Base-by-base conservation (phyloP, 2,797 vertebrate genomes). In the Ispidina picta region DNA sequence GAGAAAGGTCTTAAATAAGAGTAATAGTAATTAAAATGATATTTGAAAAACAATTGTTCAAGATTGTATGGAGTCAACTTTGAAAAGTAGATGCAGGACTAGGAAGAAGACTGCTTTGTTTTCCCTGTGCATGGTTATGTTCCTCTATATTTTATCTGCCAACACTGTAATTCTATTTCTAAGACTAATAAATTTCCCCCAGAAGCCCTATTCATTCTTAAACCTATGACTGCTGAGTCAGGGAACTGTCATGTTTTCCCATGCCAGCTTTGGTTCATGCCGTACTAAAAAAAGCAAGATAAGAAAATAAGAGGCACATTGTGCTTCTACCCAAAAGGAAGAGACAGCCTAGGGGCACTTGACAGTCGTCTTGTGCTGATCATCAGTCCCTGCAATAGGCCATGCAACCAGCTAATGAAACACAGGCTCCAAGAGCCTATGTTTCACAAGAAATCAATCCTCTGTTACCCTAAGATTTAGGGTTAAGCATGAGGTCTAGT, bases 121-220 rank as follows among this genome's bases (percentile, higher is more conserved):
- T 93, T 70, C 63, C 73, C 74, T 44, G 26, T 1, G 7, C 77
- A 77, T 82, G 80, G 52, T 93, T 92, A 74, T 82, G 28, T 55
- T 78, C 71, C 31, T 46, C 88, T 68, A 22, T 89, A 12, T 86
- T 89, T 92, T 86, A 91, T 68, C 77, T 41, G 41, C 71, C 60
- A 76, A 49, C 77, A 58, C 16, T 82, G 51, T 86, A 89, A 89
- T 91, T 91, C 88, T 91, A 73, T 82, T 89, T 73, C 80, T 74
- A 79, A 95, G 93, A 46, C 83, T 84, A 92, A 95, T 91, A 95
- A 84, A 89, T 93, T 92, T 93, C 83, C 89, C 87, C 60, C 54
- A 70, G 80, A 93, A 92, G 74, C 58, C 29, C 80, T 88, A 84
- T 88, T 92, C 80, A 62, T 93, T 89, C 78, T 88, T 75, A 91